A percentile compares a stretch with the other conserved stretches of the same genome.
These are phyloP conservation scores for Agrenia bidenticulata DNA, from an alignment of 2,888 invertebrate genomes.

Conservation along the genomic window DNA sequence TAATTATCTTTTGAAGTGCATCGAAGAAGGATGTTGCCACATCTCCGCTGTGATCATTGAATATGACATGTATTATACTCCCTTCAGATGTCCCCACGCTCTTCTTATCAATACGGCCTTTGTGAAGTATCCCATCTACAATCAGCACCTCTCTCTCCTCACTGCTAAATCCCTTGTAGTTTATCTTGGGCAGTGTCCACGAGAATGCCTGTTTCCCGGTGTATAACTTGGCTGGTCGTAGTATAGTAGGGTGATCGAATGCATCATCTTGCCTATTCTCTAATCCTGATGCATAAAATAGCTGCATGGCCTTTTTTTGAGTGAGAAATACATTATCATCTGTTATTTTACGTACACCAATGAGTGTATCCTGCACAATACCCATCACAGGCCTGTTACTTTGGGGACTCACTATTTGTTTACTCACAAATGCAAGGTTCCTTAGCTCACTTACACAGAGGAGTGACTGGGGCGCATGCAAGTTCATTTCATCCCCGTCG, in stretches of 20 bases:
- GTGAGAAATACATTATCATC: constrained; percentile 97
- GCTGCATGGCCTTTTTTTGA: constrained; percentile 61
- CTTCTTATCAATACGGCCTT: too few species aligned
- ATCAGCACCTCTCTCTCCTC: too few species aligned
- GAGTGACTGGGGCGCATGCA: constrained; percentile 98
- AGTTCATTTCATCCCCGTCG: constrained; percentile 99
- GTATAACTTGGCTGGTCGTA: too few species aligned
- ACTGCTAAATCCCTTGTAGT: too few species aligned
- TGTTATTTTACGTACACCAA: constrained; percentile 98
- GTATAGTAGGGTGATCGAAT: too few species aligned
- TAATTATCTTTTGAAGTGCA: constrained; percentile 98
- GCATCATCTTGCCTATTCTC: too few species aligned
- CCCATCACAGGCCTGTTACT: constrained; percentile 99
- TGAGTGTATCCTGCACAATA: constrained; percentile 97
- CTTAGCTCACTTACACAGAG: constrained; percentile 97
- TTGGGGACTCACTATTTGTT: constrained; percentile 98
- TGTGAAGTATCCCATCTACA: too few species aligned
- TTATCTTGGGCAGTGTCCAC: too few species aligned
- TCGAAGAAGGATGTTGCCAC: constrained; percentile 95
- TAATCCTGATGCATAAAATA: too few species aligned
- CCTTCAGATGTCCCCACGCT: constrained; percentile 97
- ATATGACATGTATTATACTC: constrained; percentile 93
- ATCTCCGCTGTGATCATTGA: constrained; percentile 94
- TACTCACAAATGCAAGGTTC: constrained; percentile 93
- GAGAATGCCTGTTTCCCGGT: too few species aligned